phyloP scores from a whole-genome alignment of 1,140 invertebrate genomes.

The Nylanderia fulva region DNA sequence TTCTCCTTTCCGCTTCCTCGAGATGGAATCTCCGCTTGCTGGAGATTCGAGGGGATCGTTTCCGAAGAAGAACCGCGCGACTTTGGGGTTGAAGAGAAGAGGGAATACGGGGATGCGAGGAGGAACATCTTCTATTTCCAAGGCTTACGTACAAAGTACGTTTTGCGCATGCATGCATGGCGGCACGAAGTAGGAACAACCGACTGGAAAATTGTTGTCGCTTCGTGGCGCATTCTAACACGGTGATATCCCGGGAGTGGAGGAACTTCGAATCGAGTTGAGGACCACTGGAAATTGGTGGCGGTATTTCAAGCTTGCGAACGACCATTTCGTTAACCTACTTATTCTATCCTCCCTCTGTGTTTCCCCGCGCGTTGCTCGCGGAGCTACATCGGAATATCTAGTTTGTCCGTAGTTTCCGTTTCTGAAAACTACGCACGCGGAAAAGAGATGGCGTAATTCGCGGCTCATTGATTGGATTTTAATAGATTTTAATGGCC shows the following conservation, averaged over 20 bases:
- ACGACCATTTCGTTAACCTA: conserved; percentile 76
- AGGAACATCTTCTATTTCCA: conserved; percentile 67
- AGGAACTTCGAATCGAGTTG: conserved; percentile 70
- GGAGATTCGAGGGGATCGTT: conserved; percentile 11
- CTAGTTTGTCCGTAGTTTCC: conserved; percentile 63
- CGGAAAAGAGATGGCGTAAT: conserved; percentile 35
- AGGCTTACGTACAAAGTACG: conserved; percentile 72
- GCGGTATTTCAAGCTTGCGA: conserved; percentile 72
- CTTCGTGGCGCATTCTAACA: conserved; percentile 57
- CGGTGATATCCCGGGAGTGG: conserved; percentile 9
- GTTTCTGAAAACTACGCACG: conserved; percentile 42
- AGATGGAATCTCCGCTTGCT: conserved; percentile 22
- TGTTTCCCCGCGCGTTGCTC: conserved; percentile 8
- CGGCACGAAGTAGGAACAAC: conserved; percentile 65
- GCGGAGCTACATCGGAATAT: conserved; percentile 11
- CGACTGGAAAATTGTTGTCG: conserved; percentile 74
- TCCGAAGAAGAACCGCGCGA: conserved; percentile 27
- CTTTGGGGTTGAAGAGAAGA: not conserved
- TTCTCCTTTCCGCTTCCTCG: conserved; percentile 7
- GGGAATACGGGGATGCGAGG: conserved; percentile 21
- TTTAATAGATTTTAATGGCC: conserved; percentile 56
- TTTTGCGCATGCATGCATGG: conserved; percentile 73
- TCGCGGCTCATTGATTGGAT: conserved; percentile 58
- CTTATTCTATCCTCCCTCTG: conserved; percentile 67
- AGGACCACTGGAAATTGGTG: conserved; percentile 72